These are phyloP conservation scores for Actinia equina DNA, from an alignment of 64 coral and sea anemone species.

Conservation along the genomic window DNA sequence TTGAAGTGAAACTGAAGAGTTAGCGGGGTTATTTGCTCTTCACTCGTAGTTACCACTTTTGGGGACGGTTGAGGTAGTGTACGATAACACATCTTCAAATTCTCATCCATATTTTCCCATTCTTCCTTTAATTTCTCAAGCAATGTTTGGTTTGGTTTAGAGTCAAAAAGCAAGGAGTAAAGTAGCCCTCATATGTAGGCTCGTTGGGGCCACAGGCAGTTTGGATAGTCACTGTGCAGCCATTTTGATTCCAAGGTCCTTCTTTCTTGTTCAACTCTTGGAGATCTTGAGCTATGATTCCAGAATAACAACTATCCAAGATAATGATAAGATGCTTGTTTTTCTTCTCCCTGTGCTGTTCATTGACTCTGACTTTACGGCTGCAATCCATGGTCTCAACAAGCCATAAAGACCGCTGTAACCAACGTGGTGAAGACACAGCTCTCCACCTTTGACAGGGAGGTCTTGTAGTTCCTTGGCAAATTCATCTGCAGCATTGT, in stretches of 20 bases:
- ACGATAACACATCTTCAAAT: background rate
- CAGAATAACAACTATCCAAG: constrained; percentile 62
- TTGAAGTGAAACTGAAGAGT: background rate
- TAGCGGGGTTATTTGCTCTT: background rate
- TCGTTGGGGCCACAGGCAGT: constrained; percentile 36
- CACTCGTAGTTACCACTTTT: constrained; percentile 22
- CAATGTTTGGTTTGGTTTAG: constrained; percentile 17
- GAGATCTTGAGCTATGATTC: constrained; percentile 38
- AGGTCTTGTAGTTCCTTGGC: background rate
- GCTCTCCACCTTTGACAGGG: constrained; percentile 58
- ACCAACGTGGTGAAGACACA: constrained; percentile 37
- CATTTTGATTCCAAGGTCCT: constrained; percentile 3
- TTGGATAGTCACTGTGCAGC: constrained; percentile 42
- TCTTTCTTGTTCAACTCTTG: background rate
- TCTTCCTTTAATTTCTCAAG: background rate
- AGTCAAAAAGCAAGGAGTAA: constrained; percentile 38
- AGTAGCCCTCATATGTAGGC: constrained; percentile 9
- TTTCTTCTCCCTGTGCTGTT: constrained; percentile 16
- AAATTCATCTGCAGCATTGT: constrained; percentile 15
- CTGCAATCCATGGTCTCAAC: constrained; percentile 51
- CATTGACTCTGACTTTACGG: constrained; percentile 21
- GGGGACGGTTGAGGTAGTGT: background rate
- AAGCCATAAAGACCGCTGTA: constrained; percentile 62
- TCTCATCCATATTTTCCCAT: constrained; percentile 12
- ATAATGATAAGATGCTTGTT: constrained; percentile 54